phyloP scores from a whole-genome alignment of 2,113 vertebrate species.

The Psittacus erithacus region DNA sequence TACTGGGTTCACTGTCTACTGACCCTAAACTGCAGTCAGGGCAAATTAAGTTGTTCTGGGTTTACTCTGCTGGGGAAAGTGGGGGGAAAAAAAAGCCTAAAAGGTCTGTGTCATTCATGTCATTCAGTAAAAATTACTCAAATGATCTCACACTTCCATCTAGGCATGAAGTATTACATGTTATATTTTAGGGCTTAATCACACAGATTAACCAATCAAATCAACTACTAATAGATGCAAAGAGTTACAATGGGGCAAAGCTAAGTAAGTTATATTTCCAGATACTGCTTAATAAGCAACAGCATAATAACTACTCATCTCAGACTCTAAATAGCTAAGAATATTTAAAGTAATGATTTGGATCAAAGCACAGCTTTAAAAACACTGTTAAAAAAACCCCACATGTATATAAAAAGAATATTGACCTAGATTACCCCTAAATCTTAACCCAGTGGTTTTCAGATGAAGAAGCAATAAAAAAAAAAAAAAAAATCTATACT shows the following conservation, averaged over 20 bases:
- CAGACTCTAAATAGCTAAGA: background rate
- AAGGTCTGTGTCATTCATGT: background rate
- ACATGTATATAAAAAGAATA: background rate
- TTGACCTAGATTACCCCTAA: background rate
- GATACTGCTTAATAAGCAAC: background rate
- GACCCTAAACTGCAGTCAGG: background rate
- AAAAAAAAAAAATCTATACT: background rate
- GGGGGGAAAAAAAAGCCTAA: background rate
- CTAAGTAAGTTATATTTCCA: background rate
- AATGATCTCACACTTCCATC: background rate
- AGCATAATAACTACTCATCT: background rate
- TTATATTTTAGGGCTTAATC: background rate
- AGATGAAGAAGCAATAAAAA: background rate
- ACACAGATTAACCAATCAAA: background rate
- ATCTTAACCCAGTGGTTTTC: background rate
- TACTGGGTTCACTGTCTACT: background rate
- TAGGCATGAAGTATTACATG: background rate
- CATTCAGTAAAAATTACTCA: background rate
- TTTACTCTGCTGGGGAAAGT: background rate
- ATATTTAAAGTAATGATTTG: background rate
- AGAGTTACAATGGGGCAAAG: background rate
- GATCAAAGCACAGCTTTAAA: background rate
- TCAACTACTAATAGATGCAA: background rate
- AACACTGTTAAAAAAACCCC: background rate
- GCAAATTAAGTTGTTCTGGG: background rate